Evolutionary conservation across 1,140 invertebrate genomes (phyloP), one percentile per base, ranked within the genome.

Genomic region (Oryctes rhinoceros): DNA sequence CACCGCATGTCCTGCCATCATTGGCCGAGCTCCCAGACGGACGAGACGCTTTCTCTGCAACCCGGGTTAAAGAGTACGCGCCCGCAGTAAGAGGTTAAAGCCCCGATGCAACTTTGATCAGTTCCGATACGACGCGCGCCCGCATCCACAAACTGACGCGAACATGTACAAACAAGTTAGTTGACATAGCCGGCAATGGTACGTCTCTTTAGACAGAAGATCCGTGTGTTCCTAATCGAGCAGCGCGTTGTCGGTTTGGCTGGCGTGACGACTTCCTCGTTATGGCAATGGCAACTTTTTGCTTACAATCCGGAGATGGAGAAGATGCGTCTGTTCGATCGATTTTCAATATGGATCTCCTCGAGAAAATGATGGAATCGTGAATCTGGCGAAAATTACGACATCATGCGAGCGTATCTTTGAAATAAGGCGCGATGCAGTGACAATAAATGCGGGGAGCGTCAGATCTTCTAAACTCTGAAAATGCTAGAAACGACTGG

Each of bases 121-220:
- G 39, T 44, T 4, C 65, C 65, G 24, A 24, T 71, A 71, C 37
- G 15, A 2, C 65, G 24, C 39, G 24, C 2, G 65, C 24, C 65
- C 20, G 65, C 65, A 71, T 71, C 65, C 20, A 37, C 20, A 7
- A 11, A 37, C 65, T 71, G 65, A 71, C 65, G 24, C 24, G 65
- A 71, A 71, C 65, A 35, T 71, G 65, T 37, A 71, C 24, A 24
- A 71, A 71, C 65, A 67, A 67, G 65, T 67, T 71, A 71, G 65
- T 35, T 71, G 65, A 35, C 24, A 24, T 30, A 35, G 13, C 24
- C 39, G 65, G 65, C 65, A 71, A 71, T 24, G 30, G 65, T 18
- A n/a, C 4, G 24, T 30, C 24, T 30, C 24, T 30, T 30, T 2
- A 30, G 24, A 30, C 24, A 30, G 24, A 30, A 30, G 24, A 30